A percentile compares a stretch with the other conserved stretches of the same genome.
phyloP scores from a whole-genome alignment of 2,113 vertebrate species.

The Neolamprologus sp. region DNA sequence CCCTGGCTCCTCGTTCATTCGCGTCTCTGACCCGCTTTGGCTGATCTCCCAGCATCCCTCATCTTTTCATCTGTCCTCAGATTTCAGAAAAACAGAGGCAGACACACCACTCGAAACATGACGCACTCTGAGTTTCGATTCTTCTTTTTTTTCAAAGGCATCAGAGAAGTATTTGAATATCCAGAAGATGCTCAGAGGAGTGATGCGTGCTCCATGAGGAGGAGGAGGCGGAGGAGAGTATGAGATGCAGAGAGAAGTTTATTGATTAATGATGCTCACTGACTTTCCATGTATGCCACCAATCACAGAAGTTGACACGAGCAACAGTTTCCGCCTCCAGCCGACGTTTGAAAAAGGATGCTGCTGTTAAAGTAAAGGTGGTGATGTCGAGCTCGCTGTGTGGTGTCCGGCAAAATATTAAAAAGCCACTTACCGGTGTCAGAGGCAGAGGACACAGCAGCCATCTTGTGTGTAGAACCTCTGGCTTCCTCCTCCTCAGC shows the following conservation, averaged over 20 bases:
- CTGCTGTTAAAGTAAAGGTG: neutral
- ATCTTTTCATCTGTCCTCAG: neutral
- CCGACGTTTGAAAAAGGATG: neutral
- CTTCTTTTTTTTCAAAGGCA: neutral
- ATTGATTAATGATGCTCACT: neutral
- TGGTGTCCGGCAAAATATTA: conserved; percentile 1
- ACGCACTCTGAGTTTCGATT: neutral
- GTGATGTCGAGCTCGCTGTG: neutral
- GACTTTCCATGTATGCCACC: conserved; percentile 18
- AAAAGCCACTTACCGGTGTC: conserved; percentile 63
- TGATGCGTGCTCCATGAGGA: neutral
- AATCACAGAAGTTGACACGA: conserved; percentile 18
- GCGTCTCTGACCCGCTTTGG: neutral
- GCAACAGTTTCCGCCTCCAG: conserved; percentile 39
- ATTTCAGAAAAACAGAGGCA: neutral
- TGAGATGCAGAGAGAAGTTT: neutral
- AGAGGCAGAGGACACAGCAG: conserved; percentile 68
- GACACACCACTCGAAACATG: neutral
- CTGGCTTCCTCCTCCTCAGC: conserved; percentile 65
- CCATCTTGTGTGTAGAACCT: conserved; percentile 73
- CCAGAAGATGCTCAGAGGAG: neutral
- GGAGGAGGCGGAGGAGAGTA: neutral
- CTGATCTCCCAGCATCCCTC: neutral
- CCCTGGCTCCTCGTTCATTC: neutral
- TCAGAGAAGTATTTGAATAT: neutral